phyloP scores from a whole-genome alignment of 2,797 vertebrate species.

The Zalophus californianus region DNA sequence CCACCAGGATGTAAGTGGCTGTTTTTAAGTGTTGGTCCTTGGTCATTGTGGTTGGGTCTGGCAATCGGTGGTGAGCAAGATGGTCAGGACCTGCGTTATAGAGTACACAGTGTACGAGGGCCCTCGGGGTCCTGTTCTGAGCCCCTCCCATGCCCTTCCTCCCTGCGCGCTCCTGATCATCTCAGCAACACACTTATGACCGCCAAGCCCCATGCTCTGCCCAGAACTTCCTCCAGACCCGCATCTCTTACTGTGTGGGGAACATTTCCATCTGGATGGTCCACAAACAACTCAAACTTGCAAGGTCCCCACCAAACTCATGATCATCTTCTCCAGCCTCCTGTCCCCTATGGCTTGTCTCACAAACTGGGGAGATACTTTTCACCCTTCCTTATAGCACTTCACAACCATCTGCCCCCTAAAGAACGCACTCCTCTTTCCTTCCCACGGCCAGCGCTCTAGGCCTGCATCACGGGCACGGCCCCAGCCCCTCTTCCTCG shows the following conservation, averaged over 20 bases:
- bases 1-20: not conserved
- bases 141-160: no score
- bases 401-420: not conserved
- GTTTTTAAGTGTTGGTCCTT: not conserved
- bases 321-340: not conserved
- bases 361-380: not conserved
- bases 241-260: not conserved
- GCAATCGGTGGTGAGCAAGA: not conserved
- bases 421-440: not conserved
- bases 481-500: not conserved
- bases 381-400: not conserved
- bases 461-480: not conserved
- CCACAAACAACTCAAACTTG: not conserved
- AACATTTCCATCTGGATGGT: not conserved
- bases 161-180: not conserved
- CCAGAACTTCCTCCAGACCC: not conserved
- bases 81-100: not conserved
- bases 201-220: not conserved
- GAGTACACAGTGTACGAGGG: rapidly evolving
- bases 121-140: not conserved
- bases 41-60: not conserved
- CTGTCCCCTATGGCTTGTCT: not conserved
- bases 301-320: not conserved
- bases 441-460: not conserved
- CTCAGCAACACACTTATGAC: not conserved